Percentiles rank a stretch among this genome's conserved stretches.
Conservation (phyloP, 2,113 vertebrate genomes). For the Candoia aspera region DNA sequence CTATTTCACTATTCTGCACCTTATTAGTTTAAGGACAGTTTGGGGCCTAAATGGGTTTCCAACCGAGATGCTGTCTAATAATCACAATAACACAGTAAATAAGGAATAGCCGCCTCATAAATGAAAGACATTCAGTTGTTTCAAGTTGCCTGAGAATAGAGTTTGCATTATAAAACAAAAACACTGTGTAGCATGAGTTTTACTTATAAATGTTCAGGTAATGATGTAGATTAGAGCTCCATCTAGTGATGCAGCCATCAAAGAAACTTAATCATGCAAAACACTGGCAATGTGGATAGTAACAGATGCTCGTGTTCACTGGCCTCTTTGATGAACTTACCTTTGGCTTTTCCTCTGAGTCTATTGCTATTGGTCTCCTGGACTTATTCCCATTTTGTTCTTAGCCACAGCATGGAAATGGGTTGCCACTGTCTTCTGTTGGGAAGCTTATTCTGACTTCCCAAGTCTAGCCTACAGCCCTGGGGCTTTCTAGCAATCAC, state of each 20-base stretch:
- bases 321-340: background rate
- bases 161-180: background rate
- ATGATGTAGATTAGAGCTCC: slow-evolving; percentile 27
- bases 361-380: background rate
- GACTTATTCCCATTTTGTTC: background rate
- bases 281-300: background rate
- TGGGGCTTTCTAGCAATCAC: background rate
- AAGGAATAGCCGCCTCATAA: background rate
- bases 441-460: background rate
- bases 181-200: background rate
- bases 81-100: background rate
- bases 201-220: background rate
- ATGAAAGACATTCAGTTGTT: background rate
- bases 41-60: background rate
- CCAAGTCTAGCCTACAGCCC: background rate
- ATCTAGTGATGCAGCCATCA: slow-evolving; percentile 12
- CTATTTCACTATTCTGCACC: background rate
- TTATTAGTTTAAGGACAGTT: background rate
- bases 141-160: background rate
- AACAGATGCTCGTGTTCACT: background rate
- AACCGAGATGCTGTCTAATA: background rate
- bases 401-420: background rate
- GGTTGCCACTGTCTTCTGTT: background rate
- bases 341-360: background rate
- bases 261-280: slow-evolving; percentile 8